phyloP scores from a whole-genome alignment of 2,797 vertebrate genomes.

The Takifugu ocellatus region DNA sequence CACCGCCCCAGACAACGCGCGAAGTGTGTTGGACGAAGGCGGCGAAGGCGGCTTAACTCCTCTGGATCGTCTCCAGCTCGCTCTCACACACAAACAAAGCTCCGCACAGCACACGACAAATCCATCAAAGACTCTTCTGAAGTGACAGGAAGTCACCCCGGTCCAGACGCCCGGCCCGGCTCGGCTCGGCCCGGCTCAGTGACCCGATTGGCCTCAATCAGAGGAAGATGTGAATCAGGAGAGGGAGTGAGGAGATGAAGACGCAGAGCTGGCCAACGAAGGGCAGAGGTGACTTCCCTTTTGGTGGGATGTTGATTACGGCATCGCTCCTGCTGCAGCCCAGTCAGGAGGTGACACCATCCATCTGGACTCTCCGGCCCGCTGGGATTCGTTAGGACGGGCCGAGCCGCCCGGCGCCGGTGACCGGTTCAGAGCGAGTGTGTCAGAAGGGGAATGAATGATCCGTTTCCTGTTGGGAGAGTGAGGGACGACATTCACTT shows the following conservation, averaged over 20 bases:
- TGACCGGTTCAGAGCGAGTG: conserved; percentile 19
- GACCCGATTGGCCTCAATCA: too few relatives aligned
- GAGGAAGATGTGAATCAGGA: too few relatives aligned
- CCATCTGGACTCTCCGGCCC: conserved; percentile 8
- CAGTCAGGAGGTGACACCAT: conserved; percentile 5
- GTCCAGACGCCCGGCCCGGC: too few relatives aligned
- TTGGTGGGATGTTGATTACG: neutral
- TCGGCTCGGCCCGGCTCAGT: too few relatives aligned
- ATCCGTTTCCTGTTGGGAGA: conserved; percentile 34
- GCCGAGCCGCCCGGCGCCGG: conserved; percentile 24
- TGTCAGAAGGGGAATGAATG: conserved; percentile 31
- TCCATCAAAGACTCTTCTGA: too few relatives aligned
- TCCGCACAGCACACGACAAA: neutral
- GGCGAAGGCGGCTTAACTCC: conserved; percentile 8
- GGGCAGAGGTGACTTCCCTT: neutral
- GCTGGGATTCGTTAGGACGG: conserved; percentile 31
- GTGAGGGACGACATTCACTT: conserved; percentile 1
- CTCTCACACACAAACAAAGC: neutral
- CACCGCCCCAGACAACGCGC: neutral
- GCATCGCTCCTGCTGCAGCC: neutral
- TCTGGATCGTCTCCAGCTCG: conserved; percentile 6
- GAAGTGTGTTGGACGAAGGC: conserved; percentile 12
- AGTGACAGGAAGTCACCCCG: too few relatives aligned
- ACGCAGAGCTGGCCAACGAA: neutral
- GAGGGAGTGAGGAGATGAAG: too few relatives aligned